These are phyloP conservation scores for Scytalopus superciliaris DNA, from an alignment of 2,113 vertebrate genomes.

Conservation along the genomic window DNA sequence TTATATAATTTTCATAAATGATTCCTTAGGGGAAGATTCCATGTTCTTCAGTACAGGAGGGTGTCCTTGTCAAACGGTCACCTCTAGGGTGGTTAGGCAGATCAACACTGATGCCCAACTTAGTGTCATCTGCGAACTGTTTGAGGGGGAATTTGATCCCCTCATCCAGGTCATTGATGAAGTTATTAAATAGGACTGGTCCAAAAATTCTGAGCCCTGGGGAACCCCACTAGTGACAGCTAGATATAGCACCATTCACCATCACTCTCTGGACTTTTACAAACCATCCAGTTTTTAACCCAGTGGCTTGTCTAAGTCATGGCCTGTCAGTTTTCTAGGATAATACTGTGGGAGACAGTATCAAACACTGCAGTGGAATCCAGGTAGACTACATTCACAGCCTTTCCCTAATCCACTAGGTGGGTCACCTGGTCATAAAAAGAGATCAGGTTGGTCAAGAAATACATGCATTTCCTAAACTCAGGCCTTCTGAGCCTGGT, in stretches of 20 bases:
- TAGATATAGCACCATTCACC: background rate
- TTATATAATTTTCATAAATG: background rate
- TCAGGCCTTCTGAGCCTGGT: background rate
- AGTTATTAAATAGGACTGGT: background rate
- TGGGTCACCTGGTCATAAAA: background rate
- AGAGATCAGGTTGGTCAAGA: background rate
- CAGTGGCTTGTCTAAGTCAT: background rate
- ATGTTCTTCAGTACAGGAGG: background rate
- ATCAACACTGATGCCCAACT: background rate
- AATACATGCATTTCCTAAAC: background rate
- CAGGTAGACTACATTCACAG: background rate
- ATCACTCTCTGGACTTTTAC: background rate
- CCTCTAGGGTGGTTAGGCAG: fast-evolving
- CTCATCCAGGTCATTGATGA: background rate
- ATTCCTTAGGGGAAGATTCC: background rate
- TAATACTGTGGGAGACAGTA: background rate
- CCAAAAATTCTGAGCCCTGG: background rate
- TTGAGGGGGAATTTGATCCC: background rate
- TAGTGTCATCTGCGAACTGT: background rate
- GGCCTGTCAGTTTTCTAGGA: background rate
- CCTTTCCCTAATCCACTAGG: background rate
- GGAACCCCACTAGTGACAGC: background rate
- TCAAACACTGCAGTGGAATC: background rate
- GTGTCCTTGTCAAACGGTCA: background rate
- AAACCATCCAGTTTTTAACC: background rate